These are phyloP conservation scores for Chrysoperla carnea DNA, from an alignment of 1,140 invertebrate species.

Conservation along the genomic window DNA sequence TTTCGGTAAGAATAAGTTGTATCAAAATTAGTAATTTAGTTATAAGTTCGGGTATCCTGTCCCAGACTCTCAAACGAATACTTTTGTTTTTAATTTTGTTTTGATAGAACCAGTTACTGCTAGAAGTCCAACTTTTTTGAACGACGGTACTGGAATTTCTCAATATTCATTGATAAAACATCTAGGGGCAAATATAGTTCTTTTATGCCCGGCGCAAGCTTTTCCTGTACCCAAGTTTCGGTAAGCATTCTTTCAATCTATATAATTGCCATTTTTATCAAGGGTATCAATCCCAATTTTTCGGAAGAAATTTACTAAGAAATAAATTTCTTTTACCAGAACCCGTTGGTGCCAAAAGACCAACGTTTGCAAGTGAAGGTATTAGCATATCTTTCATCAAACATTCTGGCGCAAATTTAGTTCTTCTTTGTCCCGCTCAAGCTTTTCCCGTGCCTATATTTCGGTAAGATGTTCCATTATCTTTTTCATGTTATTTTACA, in stretches of 20 bases:
- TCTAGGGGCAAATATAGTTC: neutral
- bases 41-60: slow-evolving; percentile 53
- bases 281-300: slow-evolving; percentile 46
- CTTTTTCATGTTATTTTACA: no score
- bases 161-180: no score
- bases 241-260: slow-evolving; percentile 12
- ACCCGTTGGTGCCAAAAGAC: slow-evolving; percentile 29
- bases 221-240: slow-evolving; percentile 34
- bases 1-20: slow-evolving; percentile 23
- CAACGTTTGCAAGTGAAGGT: slow-evolving; percentile 25
- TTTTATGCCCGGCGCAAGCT: slow-evolving; percentile 38
- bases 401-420: slow-evolving; percentile 28
- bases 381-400: slow-evolving; percentile 25
- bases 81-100: neutral
- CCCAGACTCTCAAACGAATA: slow-evolving; percentile 38
- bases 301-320: slow-evolving; percentile 25
- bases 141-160: slow-evolving; percentile 12
- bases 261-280: slow-evolving; percentile 32
- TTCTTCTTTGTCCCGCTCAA: slow-evolving; percentile 53
- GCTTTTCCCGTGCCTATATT: slow-evolving; percentile 55
- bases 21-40: slow-evolving; percentile 21
- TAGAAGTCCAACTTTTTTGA: slow-evolving; percentile 46
- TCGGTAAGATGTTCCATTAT: slow-evolving; percentile 26
- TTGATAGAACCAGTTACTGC: slow-evolving; percentile 41
- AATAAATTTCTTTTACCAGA: slow-evolving; percentile 25